Conservation (phyloP, 2,888 invertebrate species). For the Clistopyga incitator region DNA sequence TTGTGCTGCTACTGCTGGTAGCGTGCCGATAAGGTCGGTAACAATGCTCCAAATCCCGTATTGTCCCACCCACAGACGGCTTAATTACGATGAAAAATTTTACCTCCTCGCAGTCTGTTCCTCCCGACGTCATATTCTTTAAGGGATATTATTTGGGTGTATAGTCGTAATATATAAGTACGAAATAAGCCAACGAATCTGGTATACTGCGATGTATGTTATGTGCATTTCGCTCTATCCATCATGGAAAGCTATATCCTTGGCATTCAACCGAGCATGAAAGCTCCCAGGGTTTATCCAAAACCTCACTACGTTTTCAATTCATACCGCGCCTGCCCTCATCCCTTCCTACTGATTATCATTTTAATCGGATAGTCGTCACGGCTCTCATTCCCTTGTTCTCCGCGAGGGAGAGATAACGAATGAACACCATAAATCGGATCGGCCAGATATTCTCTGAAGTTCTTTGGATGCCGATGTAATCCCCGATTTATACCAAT, state of each 20-base stretch:
- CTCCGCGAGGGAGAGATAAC: constrained; percentile 19
- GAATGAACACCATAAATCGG: constrained; percentile 51
- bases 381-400: constrained; percentile 36
- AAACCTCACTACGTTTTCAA: constrained; percentile 36
- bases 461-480: constrained; percentile 10
- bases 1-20: constrained; percentile 72
- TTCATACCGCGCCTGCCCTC: constrained; percentile 25
- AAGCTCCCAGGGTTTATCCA: constrained; percentile 54
- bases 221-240: constrained; percentile 29
- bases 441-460: constrained; percentile 24
- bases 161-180: constrained; percentile 43
- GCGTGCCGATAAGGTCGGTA: constrained; percentile 77
- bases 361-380: constrained; percentile 59
- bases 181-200: constrained; percentile 34
- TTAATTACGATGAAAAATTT: constrained; percentile 80
- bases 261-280: constrained; percentile 35
- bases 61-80: constrained; percentile 78
- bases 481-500: constrained; percentile 25
- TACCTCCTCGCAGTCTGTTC: constrained; percentile 34
- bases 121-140: constrained; percentile 73
- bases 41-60: constrained; percentile 81
- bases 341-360: constrained; percentile 41
- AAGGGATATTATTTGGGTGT: constrained; percentile 73
- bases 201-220: constrained; percentile 30
- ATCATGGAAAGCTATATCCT: constrained; percentile 29